phyloP scores from a whole-genome alignment of 1,140 invertebrate species.

The Cherax quadricarinatus region DNA sequence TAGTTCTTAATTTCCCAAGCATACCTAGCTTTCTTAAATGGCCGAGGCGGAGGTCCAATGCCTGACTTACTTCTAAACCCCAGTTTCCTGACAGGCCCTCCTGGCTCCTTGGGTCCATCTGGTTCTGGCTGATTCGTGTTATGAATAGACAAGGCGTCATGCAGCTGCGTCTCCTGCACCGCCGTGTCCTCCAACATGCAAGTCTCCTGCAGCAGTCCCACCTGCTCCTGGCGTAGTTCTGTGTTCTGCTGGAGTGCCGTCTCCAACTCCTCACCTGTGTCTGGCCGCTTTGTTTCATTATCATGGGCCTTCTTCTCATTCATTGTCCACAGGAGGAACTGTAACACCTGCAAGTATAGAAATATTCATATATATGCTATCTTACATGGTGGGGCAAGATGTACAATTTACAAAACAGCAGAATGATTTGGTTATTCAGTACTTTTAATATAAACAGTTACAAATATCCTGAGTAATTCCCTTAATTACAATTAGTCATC shows the following conservation, averaged over 20 bases:
- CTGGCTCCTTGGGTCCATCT: conserved; percentile 53
- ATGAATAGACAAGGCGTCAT: conserved; percentile 10
- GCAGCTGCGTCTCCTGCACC: background rate
- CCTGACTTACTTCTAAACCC: conserved; percentile 60
- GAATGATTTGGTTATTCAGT: too few species aligned
- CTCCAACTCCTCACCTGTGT: conserved; percentile 2
- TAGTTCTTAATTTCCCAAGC: conserved; percentile 73
- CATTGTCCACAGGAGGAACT: conserved; percentile 66
- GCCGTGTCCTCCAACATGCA: background rate
- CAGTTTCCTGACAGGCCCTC: conserved; percentile 32
- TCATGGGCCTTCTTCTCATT: conserved; percentile 54
- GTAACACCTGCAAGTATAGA: conserved; percentile 46
- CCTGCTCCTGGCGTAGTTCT: conserved; percentile 7
- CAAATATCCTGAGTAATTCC: too few species aligned
- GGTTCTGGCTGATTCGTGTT: conserved; percentile 7
- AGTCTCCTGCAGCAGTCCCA: background rate
- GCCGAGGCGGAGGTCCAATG: conserved; percentile 68
- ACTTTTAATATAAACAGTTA: too few species aligned
- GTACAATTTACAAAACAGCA: too few species aligned
- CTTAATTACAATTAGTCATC: too few species aligned
- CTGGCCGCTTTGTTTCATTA: conserved; percentile 48
- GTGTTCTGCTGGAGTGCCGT: conserved; percentile 3
- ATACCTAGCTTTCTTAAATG: conserved; percentile 73
- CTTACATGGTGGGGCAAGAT: too few species aligned
- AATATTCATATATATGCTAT: background rate